phyloP scores from a whole-genome alignment of 2,113 vertebrate genomes.

The Corythaixoides concolor region DNA sequence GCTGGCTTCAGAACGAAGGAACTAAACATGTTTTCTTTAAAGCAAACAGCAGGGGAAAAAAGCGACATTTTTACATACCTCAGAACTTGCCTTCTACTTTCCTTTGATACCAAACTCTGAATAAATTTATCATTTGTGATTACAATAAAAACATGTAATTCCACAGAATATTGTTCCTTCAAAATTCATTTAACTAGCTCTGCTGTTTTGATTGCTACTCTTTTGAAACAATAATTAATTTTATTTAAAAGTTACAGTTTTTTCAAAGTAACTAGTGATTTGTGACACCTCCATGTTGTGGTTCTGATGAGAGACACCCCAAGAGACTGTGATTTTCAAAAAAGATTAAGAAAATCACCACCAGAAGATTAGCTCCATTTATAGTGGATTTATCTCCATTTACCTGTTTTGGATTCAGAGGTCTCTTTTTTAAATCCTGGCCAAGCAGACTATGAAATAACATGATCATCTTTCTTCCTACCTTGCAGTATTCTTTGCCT shows the following conservation, averaged over 20 bases:
- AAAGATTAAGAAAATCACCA: background rate
- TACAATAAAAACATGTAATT: background rate
- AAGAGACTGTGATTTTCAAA: background rate
- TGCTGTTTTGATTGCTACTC: background rate
- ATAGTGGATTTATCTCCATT: background rate
- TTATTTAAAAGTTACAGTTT: background rate
- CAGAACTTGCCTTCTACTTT: background rate
- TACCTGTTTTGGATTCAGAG: background rate
- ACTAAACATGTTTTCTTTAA: background rate
- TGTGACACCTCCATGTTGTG: background rate
- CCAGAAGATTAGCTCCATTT: background rate
- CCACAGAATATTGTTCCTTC: background rate
- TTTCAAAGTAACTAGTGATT: background rate
- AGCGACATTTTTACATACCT: background rate
- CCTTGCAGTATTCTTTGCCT: background rate
- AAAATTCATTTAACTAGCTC: background rate
- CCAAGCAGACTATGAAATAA: background rate
- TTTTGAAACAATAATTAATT: background rate
- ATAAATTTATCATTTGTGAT: background rate
- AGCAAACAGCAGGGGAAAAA: background rate
- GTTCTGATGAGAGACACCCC: background rate
- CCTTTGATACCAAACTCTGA: background rate
- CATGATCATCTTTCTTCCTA: background rate
- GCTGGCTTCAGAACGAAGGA: background rate
- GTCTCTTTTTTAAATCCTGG: background rate